phyloP scores from a whole-genome alignment of 35 echinoderm and acorn worm genomes.

The Lytechinus pictus region DNA sequence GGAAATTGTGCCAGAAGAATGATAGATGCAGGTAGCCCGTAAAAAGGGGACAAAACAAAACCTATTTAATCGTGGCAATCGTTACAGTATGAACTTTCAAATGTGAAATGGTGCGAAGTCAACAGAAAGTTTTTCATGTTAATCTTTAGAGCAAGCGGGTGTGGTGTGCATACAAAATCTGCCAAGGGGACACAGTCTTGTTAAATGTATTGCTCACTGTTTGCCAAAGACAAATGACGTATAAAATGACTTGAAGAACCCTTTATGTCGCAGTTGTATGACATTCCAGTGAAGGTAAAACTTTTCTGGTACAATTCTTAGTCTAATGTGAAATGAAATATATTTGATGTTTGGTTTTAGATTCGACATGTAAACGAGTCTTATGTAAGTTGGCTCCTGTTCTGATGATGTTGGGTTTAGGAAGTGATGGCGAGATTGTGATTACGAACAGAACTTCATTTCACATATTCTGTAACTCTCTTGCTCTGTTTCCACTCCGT shows the following conservation, averaged over 20 bases:
- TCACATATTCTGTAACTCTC: background rate
- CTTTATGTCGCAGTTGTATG: background rate
- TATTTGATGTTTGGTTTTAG: background rate
- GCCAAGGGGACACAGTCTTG: background rate
- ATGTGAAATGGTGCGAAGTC: background rate
- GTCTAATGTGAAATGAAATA: background rate
- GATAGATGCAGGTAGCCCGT: too few relatives aligned
- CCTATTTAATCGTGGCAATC: too few relatives aligned
- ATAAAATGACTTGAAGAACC: background rate
- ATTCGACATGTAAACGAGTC: background rate
- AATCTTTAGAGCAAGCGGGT: conserved; percentile 2
- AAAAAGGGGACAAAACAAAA: too few relatives aligned
- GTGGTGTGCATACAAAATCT: background rate
- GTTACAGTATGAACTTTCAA: background rate
- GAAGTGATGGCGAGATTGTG: background rate
- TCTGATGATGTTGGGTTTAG: background rate
- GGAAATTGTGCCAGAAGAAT: too few relatives aligned
- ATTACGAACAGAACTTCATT: background rate
- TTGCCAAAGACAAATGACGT: background rate
- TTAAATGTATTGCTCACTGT: background rate
- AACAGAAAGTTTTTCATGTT: background rate
- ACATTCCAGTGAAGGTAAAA: background rate
- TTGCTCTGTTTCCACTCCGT: too few relatives aligned
- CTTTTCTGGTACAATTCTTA: background rate
- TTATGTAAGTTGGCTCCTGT: background rate